A percentile compares a stretch with the other conserved stretches of the same genome.
Evolutionary conservation across 2,113 vertebrate genomes (phyloP).

Genomic region (Centropristis striata): DNA sequence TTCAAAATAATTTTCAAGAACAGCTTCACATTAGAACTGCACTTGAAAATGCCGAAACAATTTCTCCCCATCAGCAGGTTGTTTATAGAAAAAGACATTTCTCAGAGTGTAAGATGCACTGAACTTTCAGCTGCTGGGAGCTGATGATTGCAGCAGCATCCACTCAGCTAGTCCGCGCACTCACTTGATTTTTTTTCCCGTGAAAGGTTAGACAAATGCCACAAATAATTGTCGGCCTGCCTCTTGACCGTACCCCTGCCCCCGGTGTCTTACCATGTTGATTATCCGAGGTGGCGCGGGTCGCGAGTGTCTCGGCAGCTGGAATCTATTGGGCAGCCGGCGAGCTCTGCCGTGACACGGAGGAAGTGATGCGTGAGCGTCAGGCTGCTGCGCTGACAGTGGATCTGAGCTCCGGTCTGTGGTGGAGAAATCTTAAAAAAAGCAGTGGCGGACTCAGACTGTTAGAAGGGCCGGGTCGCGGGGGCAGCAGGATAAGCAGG

Average conservation of each 20-base stretch:
- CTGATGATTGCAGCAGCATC: slow-evolving; percentile 37
- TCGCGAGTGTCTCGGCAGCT: slow-evolving; percentile 32
- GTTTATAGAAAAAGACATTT: neutral
- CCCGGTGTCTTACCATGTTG: slow-evolving; percentile 23
- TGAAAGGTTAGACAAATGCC: slow-evolving; percentile 80
- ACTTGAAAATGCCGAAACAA: neutral
- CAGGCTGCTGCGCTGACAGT: slow-evolving; percentile 3
- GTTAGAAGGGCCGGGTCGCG: too few relatives aligned
- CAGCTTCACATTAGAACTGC: neutral
- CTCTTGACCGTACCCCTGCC: slow-evolving; percentile 38
- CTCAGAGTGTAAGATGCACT: neutral
- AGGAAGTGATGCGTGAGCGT: slow-evolving; percentile 30
- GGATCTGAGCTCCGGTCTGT: slow-evolving; percentile 20
- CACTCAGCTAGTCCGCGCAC: slow-evolving; percentile 35
- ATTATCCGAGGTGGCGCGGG: slow-evolving; percentile 51
- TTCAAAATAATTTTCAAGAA: too few relatives aligned
- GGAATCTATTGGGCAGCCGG: slow-evolving; percentile 11
- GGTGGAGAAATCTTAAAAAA: slow-evolving; percentile 44
- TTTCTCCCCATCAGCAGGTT: too few relatives aligned
- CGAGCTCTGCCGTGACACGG: slow-evolving; percentile 25
- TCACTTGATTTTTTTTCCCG: slow-evolving; percentile 40
- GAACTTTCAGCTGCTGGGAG: slow-evolving; percentile 35
- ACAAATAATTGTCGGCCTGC: slow-evolving; percentile 64
- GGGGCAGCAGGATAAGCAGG: too few relatives aligned
- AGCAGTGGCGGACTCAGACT: too few relatives aligned